Conservation (phyloP, 1,140 invertebrate genomes). For the Euwallacea fornicatus region DNA sequence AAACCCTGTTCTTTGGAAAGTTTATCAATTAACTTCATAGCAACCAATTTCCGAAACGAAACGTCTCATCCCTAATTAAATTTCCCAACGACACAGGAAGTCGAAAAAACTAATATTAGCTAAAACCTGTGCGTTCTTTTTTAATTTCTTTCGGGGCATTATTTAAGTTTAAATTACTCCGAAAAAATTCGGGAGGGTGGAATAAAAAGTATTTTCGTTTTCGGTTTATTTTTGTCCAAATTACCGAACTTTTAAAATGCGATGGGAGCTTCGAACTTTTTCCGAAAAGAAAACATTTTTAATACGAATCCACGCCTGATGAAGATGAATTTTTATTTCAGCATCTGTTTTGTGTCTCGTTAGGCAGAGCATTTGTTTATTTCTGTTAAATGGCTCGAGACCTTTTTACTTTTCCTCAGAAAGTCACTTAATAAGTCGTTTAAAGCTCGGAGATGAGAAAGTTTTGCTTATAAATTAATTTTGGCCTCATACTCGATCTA, state of each 20-base stretch:
- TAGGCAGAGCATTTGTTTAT: constrained; percentile 19
- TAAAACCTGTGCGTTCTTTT: constrained; percentile 33
- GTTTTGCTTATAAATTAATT: too few species aligned
- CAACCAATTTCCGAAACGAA: background rate
- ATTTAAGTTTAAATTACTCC: constrained; percentile 38
- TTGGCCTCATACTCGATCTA: too few species aligned
- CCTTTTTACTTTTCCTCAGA: background rate
- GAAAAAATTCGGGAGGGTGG: constrained; percentile 34
- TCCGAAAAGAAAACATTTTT: constrained; percentile 34
- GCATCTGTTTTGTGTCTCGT: constrained; percentile 34
- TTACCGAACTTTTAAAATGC: constrained; percentile 32
- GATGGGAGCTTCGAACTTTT: constrained; percentile 18
- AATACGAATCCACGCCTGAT: constrained; percentile 25
- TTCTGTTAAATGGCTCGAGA: constrained; percentile 22
- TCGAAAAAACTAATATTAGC: constrained; percentile 36
- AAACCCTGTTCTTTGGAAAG: too few species aligned
- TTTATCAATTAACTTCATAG: too few species aligned
- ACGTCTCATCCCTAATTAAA: constrained; percentile 28
- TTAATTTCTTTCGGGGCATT: constrained; percentile 32
- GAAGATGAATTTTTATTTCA: constrained; percentile 31
- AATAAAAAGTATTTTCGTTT: constrained; percentile 34
- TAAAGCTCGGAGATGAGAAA: too few species aligned
- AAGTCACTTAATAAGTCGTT: too few species aligned
- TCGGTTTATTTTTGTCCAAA: constrained; percentile 36
- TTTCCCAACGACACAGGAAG: constrained; percentile 29